Percentiles rank a stretch among this genome's conserved stretches.
Conservation (phyloP, 1,140 invertebrate species). For the Trichogramma pretiosum region DNA sequence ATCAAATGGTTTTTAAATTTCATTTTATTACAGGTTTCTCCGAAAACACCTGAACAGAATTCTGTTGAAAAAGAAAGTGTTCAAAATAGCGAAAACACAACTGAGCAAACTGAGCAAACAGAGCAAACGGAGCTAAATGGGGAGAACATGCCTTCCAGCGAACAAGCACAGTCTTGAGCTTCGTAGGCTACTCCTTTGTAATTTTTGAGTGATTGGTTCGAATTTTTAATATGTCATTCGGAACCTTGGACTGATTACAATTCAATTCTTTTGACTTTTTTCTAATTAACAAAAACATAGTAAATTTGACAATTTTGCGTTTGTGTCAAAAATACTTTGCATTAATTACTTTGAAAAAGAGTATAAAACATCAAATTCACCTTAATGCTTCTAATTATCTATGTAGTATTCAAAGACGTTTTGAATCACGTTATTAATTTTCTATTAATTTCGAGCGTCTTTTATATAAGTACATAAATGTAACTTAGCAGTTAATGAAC, state of each 20-base stretch:
- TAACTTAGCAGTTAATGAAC: slow-evolving; percentile 8
- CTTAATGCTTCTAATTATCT: slow-evolving; percentile 6
- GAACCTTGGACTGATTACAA: slow-evolving; percentile 11
- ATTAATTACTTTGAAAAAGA: slow-evolving; percentile 4
- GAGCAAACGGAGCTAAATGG: slow-evolving; percentile 35
- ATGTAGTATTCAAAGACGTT: slow-evolving; percentile 7
- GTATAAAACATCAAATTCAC: slow-evolving; percentile 1
- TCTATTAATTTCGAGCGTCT: neutral
- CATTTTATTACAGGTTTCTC: slow-evolving; percentile 33
- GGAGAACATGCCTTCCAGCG: slow-evolving; percentile 40
- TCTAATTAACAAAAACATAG: slow-evolving; percentile 8
- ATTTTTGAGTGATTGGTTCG: slow-evolving; percentile 18
- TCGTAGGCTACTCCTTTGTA: slow-evolving; percentile 36
- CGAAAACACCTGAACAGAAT: slow-evolving; percentile 34
- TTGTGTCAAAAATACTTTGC: no score
- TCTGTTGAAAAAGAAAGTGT: slow-evolving; percentile 36
- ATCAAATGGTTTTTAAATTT: slow-evolving; percentile 17
- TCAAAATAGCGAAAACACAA: slow-evolving; percentile 36
- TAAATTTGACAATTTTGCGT: slow-evolving; percentile 13
- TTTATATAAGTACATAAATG: slow-evolving; percentile 14
- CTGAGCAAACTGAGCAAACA: slow-evolving; percentile 36
- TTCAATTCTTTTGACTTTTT: slow-evolving; percentile 4
- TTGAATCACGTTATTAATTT: slow-evolving; percentile 9
- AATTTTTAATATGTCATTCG: slow-evolving; percentile 13
- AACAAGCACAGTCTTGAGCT: slow-evolving; percentile 42